A percentile compares a stretch with the other conserved stretches of the same genome.
phyloP scores from a whole-genome alignment of 2,888 invertebrate genomes.

The Coleophora flavipennella region DNA sequence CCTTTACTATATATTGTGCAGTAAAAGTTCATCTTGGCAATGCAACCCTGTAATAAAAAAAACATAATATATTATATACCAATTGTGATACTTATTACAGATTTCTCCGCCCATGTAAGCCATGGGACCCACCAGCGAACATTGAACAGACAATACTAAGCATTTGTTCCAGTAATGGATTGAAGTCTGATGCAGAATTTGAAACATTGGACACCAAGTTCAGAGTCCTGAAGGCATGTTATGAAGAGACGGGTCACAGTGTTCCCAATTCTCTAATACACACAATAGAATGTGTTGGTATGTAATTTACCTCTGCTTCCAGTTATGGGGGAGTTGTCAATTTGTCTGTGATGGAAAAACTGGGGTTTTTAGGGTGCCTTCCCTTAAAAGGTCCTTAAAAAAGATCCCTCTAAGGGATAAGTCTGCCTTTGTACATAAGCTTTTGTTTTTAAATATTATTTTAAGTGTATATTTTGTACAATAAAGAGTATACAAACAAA shows the following conservation, averaged over 20 bases:
- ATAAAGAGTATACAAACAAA: too few relatives aligned
- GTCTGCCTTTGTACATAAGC: too few relatives aligned
- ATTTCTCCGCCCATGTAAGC: slow-evolving; percentile 81
- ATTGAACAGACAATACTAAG: slow-evolving; percentile 73
- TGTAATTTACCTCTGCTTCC: too few relatives aligned
- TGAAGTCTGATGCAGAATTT: slow-evolving; percentile 54
- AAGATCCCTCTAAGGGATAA: too few relatives aligned
- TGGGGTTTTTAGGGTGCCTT: too few relatives aligned
- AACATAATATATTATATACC: background rate
- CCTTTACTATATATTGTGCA: too few relatives aligned
- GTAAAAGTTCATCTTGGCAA: too few relatives aligned
- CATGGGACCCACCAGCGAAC: slow-evolving; percentile 82
- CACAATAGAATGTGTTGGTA: slow-evolving; percentile 80
- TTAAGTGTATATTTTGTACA: too few relatives aligned
- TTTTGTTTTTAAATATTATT: too few relatives aligned
- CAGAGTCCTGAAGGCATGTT: slow-evolving; percentile 79
- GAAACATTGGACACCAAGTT: slow-evolving; percentile 74
- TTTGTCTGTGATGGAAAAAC: background rate
- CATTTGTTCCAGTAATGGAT: slow-evolving; percentile 73
- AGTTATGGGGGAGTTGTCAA: too few relatives aligned
- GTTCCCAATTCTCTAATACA: slow-evolving; percentile 89
- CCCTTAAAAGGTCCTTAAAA: too few relatives aligned
- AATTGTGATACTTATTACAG: slow-evolving; percentile 48
- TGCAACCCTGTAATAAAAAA: too few relatives aligned
- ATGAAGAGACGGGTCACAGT: slow-evolving; percentile 79